Percentiles rank a stretch among this genome's conserved stretches.
phyloP scores from a whole-genome alignment of 2,888 invertebrate genomes.

The Trissolcus japonicus region DNA sequence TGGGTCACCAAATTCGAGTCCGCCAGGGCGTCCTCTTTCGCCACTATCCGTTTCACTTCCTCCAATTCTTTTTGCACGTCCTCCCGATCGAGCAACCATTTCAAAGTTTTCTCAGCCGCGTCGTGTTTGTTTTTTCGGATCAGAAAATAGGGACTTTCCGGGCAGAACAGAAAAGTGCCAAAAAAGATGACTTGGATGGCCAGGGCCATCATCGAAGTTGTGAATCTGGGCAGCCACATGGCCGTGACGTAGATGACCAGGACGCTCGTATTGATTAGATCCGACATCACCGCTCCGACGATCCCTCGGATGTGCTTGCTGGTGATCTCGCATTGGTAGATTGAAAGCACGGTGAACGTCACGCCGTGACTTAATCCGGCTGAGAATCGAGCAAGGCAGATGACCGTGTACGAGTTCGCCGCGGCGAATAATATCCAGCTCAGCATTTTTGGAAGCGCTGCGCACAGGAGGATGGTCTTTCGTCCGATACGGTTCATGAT shows the following conservation, averaged over 20 bases:
- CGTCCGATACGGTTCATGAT: conserved; percentile 52
- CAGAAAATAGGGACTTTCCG: conserved; percentile 50
- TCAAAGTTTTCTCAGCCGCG: conserved; percentile 30
- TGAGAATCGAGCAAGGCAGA: conserved; percentile 35
- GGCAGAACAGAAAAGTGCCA: conserved; percentile 29
- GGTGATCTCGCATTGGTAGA: conserved; percentile 51
- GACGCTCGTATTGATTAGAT: conserved; percentile 42
- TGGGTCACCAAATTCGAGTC: conserved; percentile 53
- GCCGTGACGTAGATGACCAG: conserved; percentile 35
- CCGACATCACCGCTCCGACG: conserved; percentile 42
- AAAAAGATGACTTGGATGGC: conserved; percentile 41
- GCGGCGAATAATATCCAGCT: conserved; percentile 42
- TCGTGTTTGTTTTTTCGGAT: conserved; percentile 32
- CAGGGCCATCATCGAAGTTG: conserved; percentile 30
- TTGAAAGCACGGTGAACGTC: conserved; percentile 37
- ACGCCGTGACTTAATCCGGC: conserved; percentile 49
- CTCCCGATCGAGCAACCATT: conserved; percentile 71
- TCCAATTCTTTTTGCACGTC: conserved; percentile 71
- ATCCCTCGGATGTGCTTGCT: conserved; percentile 46
- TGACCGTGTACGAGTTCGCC: conserved; percentile 12
- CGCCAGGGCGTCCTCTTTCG: conserved; percentile 62
- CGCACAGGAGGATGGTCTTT: conserved; percentile 40
- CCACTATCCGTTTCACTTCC: conserved; percentile 71
- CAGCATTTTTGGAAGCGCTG: conserved; percentile 40
- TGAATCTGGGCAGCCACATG: conserved; percentile 25